Evolutionary conservation across 2,797 vertebrate species (phyloP).

Genomic region (Pyrocephalus nanus): DNA sequence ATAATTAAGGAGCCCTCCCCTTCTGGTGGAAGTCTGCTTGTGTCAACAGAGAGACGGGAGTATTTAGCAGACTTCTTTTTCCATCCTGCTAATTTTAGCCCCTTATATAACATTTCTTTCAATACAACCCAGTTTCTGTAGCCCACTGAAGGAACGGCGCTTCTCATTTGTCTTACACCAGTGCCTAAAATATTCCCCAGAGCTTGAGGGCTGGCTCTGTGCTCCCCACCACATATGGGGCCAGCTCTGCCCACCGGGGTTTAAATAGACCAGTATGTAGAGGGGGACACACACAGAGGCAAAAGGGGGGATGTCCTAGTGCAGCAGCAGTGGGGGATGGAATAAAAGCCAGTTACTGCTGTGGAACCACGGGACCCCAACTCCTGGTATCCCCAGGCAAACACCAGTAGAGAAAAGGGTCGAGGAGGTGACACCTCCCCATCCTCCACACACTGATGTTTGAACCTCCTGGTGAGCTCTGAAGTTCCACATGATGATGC

Average conservation of each 20-base stretch:
- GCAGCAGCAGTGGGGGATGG: accelerated
- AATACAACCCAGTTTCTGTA: conserved; percentile 69
- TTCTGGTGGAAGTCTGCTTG: conserved; percentile 62
- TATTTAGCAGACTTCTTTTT: conserved; percentile 68
- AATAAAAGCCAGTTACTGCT: neutral
- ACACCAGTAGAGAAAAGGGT: neutral
- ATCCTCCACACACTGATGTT: neutral
- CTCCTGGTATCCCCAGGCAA: neutral
- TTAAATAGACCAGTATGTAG: accelerated
- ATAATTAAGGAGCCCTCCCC: conserved; percentile 54
- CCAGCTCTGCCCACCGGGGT: neutral
- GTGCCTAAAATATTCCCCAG: conserved; percentile 37
- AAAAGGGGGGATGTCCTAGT: neutral
- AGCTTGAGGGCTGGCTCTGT: neutral
- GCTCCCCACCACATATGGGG: neutral
- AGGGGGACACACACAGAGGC: neutral
- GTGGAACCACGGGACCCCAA: accelerated
- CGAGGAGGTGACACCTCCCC: neutral
- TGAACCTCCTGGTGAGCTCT: neutral
- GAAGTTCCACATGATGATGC: neutral
- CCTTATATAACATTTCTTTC: conserved; percentile 70
- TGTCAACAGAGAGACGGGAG: conserved; percentile 66
- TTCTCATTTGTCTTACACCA: conserved; percentile 60
- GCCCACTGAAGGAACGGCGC: conserved; percentile 48
- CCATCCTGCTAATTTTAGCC: conserved; percentile 65